These are phyloP conservation scores for Zoanthus sociatus DNA, from an alignment of 92 coral and sea anemone genomes.

Conservation along the genomic window DNA sequence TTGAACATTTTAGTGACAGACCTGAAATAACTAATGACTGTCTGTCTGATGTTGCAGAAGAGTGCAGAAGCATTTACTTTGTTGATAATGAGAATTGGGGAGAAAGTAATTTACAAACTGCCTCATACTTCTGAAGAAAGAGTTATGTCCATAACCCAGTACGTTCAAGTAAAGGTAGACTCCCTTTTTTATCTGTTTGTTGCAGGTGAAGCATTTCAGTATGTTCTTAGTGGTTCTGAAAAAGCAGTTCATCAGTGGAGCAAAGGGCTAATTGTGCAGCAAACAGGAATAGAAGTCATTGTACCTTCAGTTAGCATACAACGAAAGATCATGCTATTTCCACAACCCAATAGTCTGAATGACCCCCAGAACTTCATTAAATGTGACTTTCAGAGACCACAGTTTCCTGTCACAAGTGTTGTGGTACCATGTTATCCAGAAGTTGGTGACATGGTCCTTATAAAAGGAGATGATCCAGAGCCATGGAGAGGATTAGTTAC, in stretches of 20 bases:
- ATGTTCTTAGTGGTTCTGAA: constrained; percentile 44
- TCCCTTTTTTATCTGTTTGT: constrained; percentile 39
- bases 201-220: constrained; percentile 41
- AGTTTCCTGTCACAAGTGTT: constrained; percentile 45
- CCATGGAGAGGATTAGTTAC: constrained; percentile 54
- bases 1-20: no score
- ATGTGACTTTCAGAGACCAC: constrained; percentile 27
- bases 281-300: constrained; percentile 29
- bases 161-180: no score
- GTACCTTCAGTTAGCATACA: constrained; percentile 43
- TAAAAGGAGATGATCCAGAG: constrained; percentile 62
- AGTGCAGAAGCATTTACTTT: no score
- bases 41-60: no score
- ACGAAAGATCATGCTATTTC: constrained; percentile 52
- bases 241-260: constrained; percentile 44
- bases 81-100: no score
- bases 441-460: constrained; percentile 60
- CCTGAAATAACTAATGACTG: no score
- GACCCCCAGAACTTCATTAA: constrained; percentile 42
- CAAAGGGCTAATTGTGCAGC: constrained; percentile 41
- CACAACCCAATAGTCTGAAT: constrained; percentile 46
- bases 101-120: no score
- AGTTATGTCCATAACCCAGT: no score
- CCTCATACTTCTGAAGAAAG: no score
- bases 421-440: constrained; percentile 59